Percentiles rank a stretch among this genome's conserved stretches.
Evolutionary conservation across 2,888 invertebrate species (phyloP).

Genomic region (Netelia fuscicornis): DNA sequence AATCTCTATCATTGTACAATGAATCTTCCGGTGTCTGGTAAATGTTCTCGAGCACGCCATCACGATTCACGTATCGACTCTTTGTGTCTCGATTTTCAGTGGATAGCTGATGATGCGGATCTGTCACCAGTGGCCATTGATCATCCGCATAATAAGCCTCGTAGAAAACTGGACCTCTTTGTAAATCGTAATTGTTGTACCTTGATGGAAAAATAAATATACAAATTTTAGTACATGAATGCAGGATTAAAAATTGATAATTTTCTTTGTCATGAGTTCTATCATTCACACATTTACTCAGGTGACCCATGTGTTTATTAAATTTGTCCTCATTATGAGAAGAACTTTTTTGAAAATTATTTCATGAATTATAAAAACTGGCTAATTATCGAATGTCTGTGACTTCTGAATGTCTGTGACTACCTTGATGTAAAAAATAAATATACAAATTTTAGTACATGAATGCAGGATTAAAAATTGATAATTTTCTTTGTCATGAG

Average conservation of each 20-base stretch:
- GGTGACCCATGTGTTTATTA: background rate
- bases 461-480: too few species aligned
- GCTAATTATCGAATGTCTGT: too few species aligned
- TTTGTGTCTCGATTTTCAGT: slow-evolving; percentile 27
- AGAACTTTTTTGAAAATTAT: too few species aligned
- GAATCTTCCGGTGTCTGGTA: slow-evolving; percentile 71
- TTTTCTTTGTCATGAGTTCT: too few species aligned
- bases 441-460: too few species aligned
- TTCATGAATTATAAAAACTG: too few species aligned
- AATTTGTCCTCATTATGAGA: background rate
- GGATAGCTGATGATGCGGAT: slow-evolving; percentile 34
- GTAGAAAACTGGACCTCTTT: slow-evolving; percentile 78
- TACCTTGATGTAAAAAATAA: too few species aligned
- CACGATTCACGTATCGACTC: slow-evolving; percentile 70
- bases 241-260: background rate
- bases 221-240: background rate
- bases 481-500: too few species aligned
- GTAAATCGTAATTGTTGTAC: slow-evolving; percentile 74
- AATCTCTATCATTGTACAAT: background rate
- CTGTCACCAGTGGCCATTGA: slow-evolving; percentile 24
- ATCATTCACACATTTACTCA: too few species aligned
- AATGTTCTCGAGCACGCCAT: slow-evolving; percentile 70
- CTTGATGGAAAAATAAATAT: slow-evolving; percentile 50
- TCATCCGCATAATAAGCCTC: slow-evolving; percentile 79
- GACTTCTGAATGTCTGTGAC: background rate